Base-by-base conservation (phyloP, 2,113 vertebrate species). In the Dascyllus trimaculatus region DNA sequence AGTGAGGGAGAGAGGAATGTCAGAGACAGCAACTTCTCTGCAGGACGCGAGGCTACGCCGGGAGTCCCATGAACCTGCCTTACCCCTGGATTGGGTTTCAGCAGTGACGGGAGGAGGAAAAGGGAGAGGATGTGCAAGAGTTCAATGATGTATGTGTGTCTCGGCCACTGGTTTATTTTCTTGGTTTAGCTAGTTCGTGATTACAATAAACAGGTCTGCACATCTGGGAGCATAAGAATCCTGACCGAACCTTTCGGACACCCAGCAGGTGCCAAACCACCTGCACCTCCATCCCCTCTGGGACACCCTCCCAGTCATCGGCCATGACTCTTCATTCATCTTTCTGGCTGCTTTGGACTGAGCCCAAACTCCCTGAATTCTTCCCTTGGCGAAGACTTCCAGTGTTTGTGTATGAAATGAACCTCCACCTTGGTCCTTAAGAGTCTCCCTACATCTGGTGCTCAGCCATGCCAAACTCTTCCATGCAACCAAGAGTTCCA, bases 241-340 rank as follows among this genome's bases (percentile, higher is more conserved):
- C 64, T 8, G 19, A 57, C 48, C 38, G 21, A 17, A 84, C 40
- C 51, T 71, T 72, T 63, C 29, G 73, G 46, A 54, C 84, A 67
- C 48, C 22, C 76, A 60, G 75, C 91, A 91, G 85, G 83, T 90
- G 89, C 75, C 78, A 62, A 75, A 82, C 75, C 91, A 92, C 89
- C 89, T 90, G 89, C 67, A 1, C 51, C 21, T 53, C 11, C 54
- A 2, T 48, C 45, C 29, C 65, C 29, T 38, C 18, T 4, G 26
- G 59, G 75, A 70, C 19, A 4, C 4, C 19, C 40, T 46, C 65
- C 51, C 56, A 59, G 49, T 26, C 54, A 49, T 70, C 35, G 57
- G 48, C 66, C 5, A 6, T 19, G 25, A 66, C 52, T 52, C 17
- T 65, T 81, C 52, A 70, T 77, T 59, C 40, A 43, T 63, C 43